phyloP scores from a whole-genome alignment of 2,113 vertebrate genomes.

The Tympanuchus pallidicinctus region DNA sequence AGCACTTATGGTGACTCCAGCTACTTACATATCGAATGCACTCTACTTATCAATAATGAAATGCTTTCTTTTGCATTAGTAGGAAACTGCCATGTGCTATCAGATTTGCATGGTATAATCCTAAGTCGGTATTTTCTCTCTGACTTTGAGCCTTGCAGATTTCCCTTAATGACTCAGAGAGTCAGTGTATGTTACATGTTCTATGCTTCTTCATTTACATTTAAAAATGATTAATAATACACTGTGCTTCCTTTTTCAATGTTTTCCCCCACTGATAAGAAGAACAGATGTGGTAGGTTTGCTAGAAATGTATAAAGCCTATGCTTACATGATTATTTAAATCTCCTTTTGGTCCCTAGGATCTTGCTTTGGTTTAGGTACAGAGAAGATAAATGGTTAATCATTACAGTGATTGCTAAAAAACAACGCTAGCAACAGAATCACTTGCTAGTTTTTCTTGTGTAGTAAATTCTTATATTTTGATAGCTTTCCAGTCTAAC shows the following conservation, averaged over 20 bases:
- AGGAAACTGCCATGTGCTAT: not conserved
- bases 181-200: not conserved
- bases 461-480: not conserved
- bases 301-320: not conserved
- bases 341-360: not conserved
- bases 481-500: not conserved
- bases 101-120: not conserved
- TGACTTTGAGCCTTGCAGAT: not conserved
- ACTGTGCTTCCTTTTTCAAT: not conserved
- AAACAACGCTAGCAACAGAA: not conserved
- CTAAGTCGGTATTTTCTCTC: not conserved
- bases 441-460: not conserved
- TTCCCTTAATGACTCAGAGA: not conserved
- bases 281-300: not conserved
- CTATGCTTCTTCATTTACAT: not conserved
- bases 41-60: slow-evolving; percentile 17
- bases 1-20: not conserved
- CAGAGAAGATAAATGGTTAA: not conserved
- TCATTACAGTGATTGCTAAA: not conserved
- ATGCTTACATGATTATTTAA: not conserved
- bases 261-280: not conserved
- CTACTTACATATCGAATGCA: not conserved
- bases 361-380: not conserved
- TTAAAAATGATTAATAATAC: not conserved
- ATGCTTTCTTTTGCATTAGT: not conserved